Conservation (phyloP, 2,113 vertebrate species). For the Corydoras sp. region DNA sequence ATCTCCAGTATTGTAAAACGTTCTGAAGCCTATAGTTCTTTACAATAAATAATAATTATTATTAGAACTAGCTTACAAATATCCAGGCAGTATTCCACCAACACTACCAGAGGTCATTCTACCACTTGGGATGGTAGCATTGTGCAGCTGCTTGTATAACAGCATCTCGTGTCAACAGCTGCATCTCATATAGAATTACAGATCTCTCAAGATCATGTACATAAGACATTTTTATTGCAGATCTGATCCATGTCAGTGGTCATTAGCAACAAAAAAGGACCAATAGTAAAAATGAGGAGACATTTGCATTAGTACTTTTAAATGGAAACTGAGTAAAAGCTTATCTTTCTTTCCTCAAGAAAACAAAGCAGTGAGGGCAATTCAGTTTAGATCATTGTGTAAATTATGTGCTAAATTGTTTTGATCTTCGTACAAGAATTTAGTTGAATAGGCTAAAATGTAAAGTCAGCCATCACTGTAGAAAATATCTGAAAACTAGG, state of each 20-base stretch:
- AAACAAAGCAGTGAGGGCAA: too few species aligned
- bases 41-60: slow-evolving; percentile 3
- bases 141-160: slow-evolving; percentile 2
- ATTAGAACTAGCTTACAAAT: slow-evolving; percentile 15
- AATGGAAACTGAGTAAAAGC: neutral
- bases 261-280: neutral
- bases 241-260: slow-evolving; percentile 10
- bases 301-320: slow-evolving; percentile 12
- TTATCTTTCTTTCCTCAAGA: too few species aligned
- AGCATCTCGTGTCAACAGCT: neutral
- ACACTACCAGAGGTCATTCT: neutral
- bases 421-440: too few species aligned
- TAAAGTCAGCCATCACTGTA: too few species aligned
- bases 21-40: slow-evolving; percentile 1
- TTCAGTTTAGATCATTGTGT: too few species aligned
- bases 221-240: slow-evolving; percentile 38
- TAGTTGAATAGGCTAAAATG: too few species aligned
- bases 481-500: too few species aligned
- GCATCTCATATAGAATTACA: slow-evolving; percentile 21
- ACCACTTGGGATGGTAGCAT: neutral
- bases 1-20: slow-evolving; percentile 22
- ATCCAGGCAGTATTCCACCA: neutral
- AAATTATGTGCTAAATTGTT: too few species aligned
- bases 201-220: slow-evolving; percentile 22
- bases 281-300: neutral